Percentiles rank a stretch among this genome's conserved stretches.
These are phyloP conservation scores for Eupsilia transversa DNA, from an alignment of 2,888 invertebrate species.

Conservation along the genomic window DNA sequence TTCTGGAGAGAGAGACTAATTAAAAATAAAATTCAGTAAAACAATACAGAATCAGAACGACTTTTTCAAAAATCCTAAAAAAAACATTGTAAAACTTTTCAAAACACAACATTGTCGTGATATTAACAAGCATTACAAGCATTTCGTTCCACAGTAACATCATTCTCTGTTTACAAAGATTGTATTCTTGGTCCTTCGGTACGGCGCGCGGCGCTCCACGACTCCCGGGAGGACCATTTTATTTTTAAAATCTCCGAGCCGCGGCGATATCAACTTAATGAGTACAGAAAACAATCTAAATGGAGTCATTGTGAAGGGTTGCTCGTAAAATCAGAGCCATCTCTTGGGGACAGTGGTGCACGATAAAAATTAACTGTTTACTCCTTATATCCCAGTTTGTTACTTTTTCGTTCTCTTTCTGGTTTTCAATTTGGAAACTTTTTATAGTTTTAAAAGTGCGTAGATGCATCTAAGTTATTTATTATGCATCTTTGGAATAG, in stretches of 20 bases:
- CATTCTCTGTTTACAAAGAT: slow-evolving; percentile 24
- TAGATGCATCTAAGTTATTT: not conserved
- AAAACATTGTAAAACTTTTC: slow-evolving; percentile 8
- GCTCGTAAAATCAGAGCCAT: slow-evolving; percentile 54
- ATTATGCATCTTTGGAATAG: too few species aligned
- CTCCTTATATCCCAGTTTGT: not conserved
- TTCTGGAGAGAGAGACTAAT: too few species aligned
- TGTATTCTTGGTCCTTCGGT: slow-evolving; percentile 14
- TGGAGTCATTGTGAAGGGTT: slow-evolving; percentile 66
- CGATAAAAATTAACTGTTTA: slow-evolving; percentile 57
- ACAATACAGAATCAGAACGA: not conserved
- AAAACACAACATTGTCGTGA: slow-evolving; percentile 28
- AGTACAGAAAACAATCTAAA: slow-evolving; percentile 68
- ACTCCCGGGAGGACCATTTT: slow-evolving; percentile 47
- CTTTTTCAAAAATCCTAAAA: not conserved
- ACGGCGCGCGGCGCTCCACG: slow-evolving; percentile 16
- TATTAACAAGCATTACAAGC: slow-evolving; percentile 51
- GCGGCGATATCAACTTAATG: slow-evolving; percentile 61
- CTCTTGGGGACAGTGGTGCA: slow-evolving; percentile 24
- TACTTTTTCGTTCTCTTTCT: slow-evolving; percentile 6
- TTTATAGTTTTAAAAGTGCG: not conserved
- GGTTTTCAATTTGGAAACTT: not conserved
- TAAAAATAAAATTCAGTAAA: too few species aligned
- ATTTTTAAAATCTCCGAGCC: slow-evolving; percentile 50
- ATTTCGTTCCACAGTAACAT: slow-evolving; percentile 44